Base-by-base conservation (phyloP, 2,888 invertebrate species). In the Stenichneumon culpator region DNA sequence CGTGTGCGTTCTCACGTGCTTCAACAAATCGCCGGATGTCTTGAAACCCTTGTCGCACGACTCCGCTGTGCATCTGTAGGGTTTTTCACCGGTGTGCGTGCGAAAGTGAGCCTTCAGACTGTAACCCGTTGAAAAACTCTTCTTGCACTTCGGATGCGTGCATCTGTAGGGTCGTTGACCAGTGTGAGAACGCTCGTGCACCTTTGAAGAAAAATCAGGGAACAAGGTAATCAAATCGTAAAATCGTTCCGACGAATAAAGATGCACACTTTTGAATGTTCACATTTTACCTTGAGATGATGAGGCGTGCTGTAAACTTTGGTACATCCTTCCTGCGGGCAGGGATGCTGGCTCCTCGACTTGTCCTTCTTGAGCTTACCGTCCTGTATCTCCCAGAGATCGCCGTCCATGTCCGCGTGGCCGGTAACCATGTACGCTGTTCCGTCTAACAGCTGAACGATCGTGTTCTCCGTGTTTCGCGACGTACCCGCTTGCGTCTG, bases 11-110 rank as follows among this genome's bases (percentile, higher is more conserved):
- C 96, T 93, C 52, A 95, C 94, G 90, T 96, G 96, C 90, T 96
- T 96, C 88, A 95, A 94, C 57, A 96, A 93, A 91, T 96, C 96
- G 0, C 96, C 95, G 0, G 95, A 95, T 3, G 96, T 96, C 90
- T 95, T 96, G 89, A 96, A 96, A 47, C 95, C 94, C 90, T 96
- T 96, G 36, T 93, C 93, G 91, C 96, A 96, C 2, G 90, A 89
- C 70, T 94, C 94, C 57, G 94, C 94, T 7, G 94, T 93, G 89
- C 96, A 96, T 88, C 95, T 94, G 89, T 95, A 96, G 0, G 96
- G 96, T 86, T 95, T 94, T 87, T 95, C 95, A 0, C 95, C 95
- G 0, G 95, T 96, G 88, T 96, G 96, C 1, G 95, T 95, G 6
- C 96, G 93, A 25, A 94, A 93, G 90, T 96, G 96, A 11, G 95